Conservation (phyloP, 2,888 invertebrate species). For the Margaritifera margaritifera region DNA sequence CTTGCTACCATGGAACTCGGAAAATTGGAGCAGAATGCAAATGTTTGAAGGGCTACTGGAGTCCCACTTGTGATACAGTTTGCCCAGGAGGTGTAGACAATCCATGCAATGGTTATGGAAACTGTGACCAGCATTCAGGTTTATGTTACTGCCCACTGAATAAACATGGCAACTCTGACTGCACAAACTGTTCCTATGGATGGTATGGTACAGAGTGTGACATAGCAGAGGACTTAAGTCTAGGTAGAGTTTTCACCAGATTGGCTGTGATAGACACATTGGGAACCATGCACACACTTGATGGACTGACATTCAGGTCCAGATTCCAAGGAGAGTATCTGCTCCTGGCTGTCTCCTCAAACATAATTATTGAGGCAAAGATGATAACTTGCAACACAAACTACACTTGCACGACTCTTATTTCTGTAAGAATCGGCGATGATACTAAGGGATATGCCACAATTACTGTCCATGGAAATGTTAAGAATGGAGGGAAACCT, state of each 20-base stretch:
- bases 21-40: conserved; percentile 17
- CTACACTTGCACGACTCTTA: conserved; percentile 46
- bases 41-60: conserved; percentile 49
- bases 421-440: conserved; percentile 47
- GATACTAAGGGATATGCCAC: conserved; percentile 34
- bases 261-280: conserved; percentile 31
- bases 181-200: conserved; percentile 44
- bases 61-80: conserved; percentile 38
- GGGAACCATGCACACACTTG: conserved; percentile 45
- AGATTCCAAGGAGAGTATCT: conserved; percentile 38
- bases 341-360: conserved; percentile 39
- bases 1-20: too few relatives aligned
- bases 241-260: neutral
- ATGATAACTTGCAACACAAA: conserved; percentile 51
- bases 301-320: conserved; percentile 41
- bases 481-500: conserved; percentile 24
- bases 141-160: conserved; percentile 52
- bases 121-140: conserved; percentile 45
- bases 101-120: conserved; percentile 53
- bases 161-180: conserved; percentile 36
- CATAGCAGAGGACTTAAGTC: neutral
- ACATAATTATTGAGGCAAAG: conserved; percentile 47
- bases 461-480: conserved; percentile 38
- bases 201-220: conserved; percentile 50
- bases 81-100: conserved; percentile 52